Percentiles rank a stretch among this genome's conserved stretches.
Evolutionary conservation across 2,113 vertebrate genomes (phyloP).

Genomic region (Solea solea): DNA sequence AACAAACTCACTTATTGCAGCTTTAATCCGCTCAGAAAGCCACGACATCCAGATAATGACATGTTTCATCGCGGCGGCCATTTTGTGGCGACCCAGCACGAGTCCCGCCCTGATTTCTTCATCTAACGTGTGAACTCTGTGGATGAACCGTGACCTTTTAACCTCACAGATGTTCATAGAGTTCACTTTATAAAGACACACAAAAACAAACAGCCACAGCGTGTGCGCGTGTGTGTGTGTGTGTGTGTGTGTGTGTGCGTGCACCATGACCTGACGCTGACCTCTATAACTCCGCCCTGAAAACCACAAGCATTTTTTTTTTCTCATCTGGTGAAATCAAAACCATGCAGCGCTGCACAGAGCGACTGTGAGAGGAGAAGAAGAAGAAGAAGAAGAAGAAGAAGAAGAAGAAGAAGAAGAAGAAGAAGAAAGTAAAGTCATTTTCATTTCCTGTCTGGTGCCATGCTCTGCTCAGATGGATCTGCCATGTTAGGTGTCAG

Average conservation of each 20-base stretch:
- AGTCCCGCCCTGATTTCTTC: constrained; percentile 23
- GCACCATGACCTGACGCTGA: neutral
- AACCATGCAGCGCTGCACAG: neutral
- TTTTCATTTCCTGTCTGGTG: constrained; percentile 50
- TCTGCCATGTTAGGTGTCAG: constrained; percentile 86
- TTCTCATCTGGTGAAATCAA: neutral
- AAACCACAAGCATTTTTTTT: neutral
- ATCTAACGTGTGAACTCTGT: neutral
- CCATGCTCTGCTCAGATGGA: constrained; percentile 80
- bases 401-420: neutral
- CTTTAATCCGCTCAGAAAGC: neutral
- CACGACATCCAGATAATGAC: neutral
- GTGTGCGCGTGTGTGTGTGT: no score
- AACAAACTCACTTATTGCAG: no score
- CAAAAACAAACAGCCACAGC: neutral
- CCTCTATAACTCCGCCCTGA: neutral
- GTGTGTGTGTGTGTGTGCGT: no score
- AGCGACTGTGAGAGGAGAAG: constrained; percentile 13
- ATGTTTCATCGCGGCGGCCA: neutral
- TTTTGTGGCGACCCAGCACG: neutral
- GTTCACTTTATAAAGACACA: neutral
- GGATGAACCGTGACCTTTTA: neutral
- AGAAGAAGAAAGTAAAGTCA: constrained; percentile 21
- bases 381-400: neutral
- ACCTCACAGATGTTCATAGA: neutral